Percentiles rank a stretch among this genome's conserved stretches.
Evolutionary conservation across 1,140 invertebrate genomes (phyloP).

Genomic region (Phenacoccus solenopsis): DNA sequence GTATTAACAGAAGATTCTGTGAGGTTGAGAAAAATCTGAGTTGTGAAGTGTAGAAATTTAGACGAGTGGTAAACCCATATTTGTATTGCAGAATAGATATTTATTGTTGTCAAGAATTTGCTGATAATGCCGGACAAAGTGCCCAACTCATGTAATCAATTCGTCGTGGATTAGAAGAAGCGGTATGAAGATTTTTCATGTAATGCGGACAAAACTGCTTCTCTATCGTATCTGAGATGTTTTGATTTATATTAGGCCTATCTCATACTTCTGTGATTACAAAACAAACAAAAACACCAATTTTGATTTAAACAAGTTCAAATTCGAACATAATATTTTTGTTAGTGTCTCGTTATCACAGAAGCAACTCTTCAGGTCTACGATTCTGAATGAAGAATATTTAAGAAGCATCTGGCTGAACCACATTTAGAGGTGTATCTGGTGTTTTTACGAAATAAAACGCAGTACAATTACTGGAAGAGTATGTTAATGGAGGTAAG

Average conservation of each 20-base stretch:
- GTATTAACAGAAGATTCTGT: not conserved
- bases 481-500: not conserved
- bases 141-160: not conserved
- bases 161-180: not conserved
- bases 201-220: not conserved
- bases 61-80: not conserved
- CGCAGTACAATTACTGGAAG: not conserved
- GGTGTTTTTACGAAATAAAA: not conserved
- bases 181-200: not conserved
- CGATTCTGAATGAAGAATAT: not conserved
- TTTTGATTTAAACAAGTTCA: not conserved
- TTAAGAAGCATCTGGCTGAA: not conserved
- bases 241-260: not conserved
- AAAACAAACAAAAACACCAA: not conserved
- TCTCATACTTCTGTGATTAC: not conserved
- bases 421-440: not conserved
- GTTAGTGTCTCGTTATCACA: not conserved
- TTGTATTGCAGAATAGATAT: not conserved
- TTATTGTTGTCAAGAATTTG: not conserved
- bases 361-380: not conserved
- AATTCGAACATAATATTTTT: too few species aligned
- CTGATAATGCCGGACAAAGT: not conserved
- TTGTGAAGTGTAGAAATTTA: not conserved
- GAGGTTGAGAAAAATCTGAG: not conserved
- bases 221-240: not conserved